Evolutionary conservation across 2,888 invertebrate species (phyloP), one percentile per base, ranked within the genome.

Genomic region (Drosophila yooni): DNA sequence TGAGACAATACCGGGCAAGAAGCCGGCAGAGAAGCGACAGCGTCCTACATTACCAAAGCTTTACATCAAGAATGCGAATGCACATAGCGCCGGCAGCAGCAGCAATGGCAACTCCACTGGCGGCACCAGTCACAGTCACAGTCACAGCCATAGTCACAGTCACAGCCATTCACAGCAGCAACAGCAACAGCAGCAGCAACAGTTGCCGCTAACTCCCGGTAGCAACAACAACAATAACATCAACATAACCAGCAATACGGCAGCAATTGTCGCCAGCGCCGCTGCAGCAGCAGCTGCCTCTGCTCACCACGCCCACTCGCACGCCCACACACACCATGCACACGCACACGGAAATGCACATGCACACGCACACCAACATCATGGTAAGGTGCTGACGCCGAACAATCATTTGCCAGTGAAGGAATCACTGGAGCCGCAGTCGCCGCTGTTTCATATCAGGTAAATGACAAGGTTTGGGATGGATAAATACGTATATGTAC

Each of bases 1-100:
- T 88, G 97, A 98, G 94, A 98, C 98, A 0, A 98, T 98, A 87
- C 98, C 98, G 0, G 96, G 97, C 46, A 97, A 97, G 92, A 97
- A 97, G 92, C 94, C 96, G 27, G 95, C 94, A 76, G 97, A 97
- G 91, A 97, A 97, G 90, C 94, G 97, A 83, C 96, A 96, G 70
- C 94, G 97, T 72, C 95, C 96, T 27, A 95, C 95, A 62, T 94
- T 96, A 84, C 96, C 96, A 74, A 97, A 97, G 93, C 94, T 97
- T 59, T 97, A 96, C 92, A 95, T 97, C 75, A 97, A 97, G 92
- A 97, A 96, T 92, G 77, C 76, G 57, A 97, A 96, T 92, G 86
- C 84, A 70, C 87, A 91, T 65, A 90, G 90, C 76, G 89, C 90
- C 67, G 90, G 91, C 79, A 91, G 92, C 82, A 91, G 91, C 83